A percentile compares a stretch with the other conserved stretches of the same genome.
Evolutionary conservation across 2,113 vertebrate genomes (phyloP).

Genomic region (Mormyrus iriodes): DNA sequence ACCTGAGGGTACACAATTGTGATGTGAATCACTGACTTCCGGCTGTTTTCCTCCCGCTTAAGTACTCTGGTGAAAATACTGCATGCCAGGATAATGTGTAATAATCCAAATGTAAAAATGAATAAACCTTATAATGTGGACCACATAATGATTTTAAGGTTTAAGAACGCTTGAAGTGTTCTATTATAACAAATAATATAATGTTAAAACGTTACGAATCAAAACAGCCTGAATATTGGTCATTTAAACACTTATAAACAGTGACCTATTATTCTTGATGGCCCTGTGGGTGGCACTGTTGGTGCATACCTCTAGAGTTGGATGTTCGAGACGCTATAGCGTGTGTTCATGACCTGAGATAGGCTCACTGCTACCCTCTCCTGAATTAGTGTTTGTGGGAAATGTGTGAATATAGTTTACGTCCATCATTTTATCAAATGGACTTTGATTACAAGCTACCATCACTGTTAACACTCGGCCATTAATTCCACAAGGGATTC

Average conservation of each 20-base stretch:
- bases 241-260: background rate
- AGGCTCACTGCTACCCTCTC: background rate
- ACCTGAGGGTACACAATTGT: background rate
- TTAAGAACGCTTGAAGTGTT: background rate
- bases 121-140: constrained; percentile 22
- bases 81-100: background rate
- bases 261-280: background rate
- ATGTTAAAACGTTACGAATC: too few relatives aligned
- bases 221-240: background rate
- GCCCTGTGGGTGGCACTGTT: background rate
- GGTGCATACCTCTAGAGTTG: background rate
- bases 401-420: background rate
- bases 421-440: background rate
- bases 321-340: background rate
- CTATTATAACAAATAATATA: background rate
- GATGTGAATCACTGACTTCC: constrained; percentile 8
- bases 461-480: background rate
- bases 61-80: constrained; percentile 4
- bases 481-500: background rate
- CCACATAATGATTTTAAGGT: constrained; percentile 6
- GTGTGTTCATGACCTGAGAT: background rate
- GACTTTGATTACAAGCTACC: background rate
- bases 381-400: background rate
- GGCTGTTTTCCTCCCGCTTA: background rate
- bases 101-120: constrained; percentile 11